These are phyloP conservation scores for Ancistrus triradiatus DNA, from an alignment of 2,113 vertebrate species.

Conservation along the genomic window DNA sequence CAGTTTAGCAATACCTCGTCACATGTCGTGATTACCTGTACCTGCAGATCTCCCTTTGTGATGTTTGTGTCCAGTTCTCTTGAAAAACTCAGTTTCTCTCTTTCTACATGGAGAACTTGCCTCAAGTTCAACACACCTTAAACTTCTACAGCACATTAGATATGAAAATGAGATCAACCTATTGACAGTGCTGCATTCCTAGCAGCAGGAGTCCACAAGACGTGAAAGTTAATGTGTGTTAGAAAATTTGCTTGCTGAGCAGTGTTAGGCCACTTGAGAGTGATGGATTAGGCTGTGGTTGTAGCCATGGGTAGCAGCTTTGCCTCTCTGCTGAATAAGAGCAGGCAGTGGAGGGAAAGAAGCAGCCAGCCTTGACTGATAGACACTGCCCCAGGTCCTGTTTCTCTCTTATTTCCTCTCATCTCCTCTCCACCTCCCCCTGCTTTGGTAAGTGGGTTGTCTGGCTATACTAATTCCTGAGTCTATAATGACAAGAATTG, in stretches of 20 bases:
- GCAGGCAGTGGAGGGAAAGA: slow-evolving; percentile 12
- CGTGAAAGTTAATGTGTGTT: slow-evolving; percentile 30
- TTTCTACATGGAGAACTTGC: background rate
- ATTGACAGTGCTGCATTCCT: background rate
- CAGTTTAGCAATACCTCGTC: too few species aligned
- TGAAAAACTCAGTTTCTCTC: background rate
- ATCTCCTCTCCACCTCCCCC: background rate
- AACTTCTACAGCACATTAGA: slow-evolving; percentile 12
- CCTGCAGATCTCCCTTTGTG: too few species aligned
- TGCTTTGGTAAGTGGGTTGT: slow-evolving; percentile 20
- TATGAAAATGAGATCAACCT: slow-evolving; percentile 16
- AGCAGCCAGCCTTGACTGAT: slow-evolving; percentile 39
- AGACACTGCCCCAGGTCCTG: slow-evolving; percentile 32
- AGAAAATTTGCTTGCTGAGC: slow-evolving; percentile 33
- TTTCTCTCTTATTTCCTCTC: background rate
- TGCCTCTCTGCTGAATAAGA: slow-evolving; percentile 36
- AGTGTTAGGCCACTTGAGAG: slow-evolving; percentile 35
- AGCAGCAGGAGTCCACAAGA: background rate
- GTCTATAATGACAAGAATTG: slow-evolving; percentile 1
- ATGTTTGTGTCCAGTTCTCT: too few species aligned
- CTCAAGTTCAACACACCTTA: slow-evolving; percentile 4
- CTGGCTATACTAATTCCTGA: slow-evolving; percentile 19
- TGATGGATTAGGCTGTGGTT: slow-evolving; percentile 40
- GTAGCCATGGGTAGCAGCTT: slow-evolving; percentile 17
- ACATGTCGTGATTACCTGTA: too few species aligned